These are phyloP conservation scores for Deroptyus accipitrinus DNA, from an alignment of 2,113 vertebrate species.

Conservation along the genomic window DNA sequence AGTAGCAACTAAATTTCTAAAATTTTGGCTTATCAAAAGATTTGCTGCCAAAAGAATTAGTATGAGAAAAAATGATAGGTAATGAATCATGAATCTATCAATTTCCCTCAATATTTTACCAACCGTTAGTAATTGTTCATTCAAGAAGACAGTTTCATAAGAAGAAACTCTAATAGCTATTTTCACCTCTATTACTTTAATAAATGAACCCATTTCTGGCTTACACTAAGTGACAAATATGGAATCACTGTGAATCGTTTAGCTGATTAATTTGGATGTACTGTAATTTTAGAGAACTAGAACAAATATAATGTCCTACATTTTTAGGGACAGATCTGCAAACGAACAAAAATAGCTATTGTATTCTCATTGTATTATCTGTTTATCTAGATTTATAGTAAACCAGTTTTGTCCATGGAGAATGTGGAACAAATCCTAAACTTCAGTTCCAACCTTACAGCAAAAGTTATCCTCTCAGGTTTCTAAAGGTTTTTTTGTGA, in stretches of 20 bases:
- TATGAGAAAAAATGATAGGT: background rate
- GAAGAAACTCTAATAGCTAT: background rate
- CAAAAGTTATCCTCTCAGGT: background rate
- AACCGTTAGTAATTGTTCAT: background rate
- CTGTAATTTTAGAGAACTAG: background rate
- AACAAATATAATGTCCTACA: background rate
- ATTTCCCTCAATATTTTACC: background rate
- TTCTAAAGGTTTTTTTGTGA: background rate
- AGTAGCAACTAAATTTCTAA: background rate
- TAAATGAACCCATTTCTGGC: background rate
- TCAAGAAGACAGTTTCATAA: background rate
- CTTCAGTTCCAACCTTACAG: background rate
- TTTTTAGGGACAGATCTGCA: background rate
- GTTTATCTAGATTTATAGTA: background rate
- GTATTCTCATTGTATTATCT: background rate
- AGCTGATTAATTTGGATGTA: background rate
- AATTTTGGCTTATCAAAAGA: background rate
- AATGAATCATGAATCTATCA: background rate
- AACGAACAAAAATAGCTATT: background rate
- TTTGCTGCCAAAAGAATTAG: background rate
- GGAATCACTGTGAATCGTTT: background rate
- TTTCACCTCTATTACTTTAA: background rate
- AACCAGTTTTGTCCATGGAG: background rate
- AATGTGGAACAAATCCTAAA: background rate
- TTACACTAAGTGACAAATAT: background rate